Percentiles rank a stretch among this genome's conserved stretches.
phyloP scores from a whole-genome alignment of 2,888 invertebrate species.

The Oasisia sp. region DNA sequence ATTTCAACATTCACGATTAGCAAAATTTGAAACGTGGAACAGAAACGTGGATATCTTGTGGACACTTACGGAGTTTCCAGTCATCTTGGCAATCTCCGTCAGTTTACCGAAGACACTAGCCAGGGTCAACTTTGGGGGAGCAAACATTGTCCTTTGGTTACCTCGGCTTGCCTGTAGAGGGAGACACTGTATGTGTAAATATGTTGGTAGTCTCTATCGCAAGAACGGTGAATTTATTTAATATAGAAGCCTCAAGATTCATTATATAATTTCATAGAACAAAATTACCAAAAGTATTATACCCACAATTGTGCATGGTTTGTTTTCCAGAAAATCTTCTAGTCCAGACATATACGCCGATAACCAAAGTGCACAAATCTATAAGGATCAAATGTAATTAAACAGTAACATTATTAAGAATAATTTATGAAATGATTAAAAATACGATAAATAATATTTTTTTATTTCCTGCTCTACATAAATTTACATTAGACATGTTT shows the following conservation, averaged over 20 bases:
- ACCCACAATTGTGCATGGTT: no score
- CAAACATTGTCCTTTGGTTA: constrained; percentile 88
- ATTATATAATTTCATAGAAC: no score
- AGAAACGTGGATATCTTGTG: neutral
- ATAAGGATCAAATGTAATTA: no score
- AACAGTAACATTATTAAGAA: neutral
- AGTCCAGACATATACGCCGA: no score
- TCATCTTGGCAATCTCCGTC: constrained; percentile 86
- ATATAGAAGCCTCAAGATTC: no score
- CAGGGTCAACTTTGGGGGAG: constrained; percentile 82
- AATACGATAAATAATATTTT: neutral
- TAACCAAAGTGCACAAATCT: no score
- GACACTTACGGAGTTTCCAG: constrained; percentile 77
- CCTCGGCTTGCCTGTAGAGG: constrained; percentile 59
- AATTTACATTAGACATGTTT: neutral
- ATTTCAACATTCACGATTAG: neutral
- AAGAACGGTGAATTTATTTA: no score
- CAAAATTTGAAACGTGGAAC: no score
- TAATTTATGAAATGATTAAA: neutral
- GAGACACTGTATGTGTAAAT: neutral
- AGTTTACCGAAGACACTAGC: constrained; percentile 82
- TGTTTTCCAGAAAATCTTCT: no score
- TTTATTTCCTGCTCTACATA: neutral
- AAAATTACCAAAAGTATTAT: no score
- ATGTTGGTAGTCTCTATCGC: no score